Percentiles rank a stretch among this genome's conserved stretches.
phyloP scores from a whole-genome alignment of 2,888 invertebrate genomes.

The Hartigia nigra region DNA sequence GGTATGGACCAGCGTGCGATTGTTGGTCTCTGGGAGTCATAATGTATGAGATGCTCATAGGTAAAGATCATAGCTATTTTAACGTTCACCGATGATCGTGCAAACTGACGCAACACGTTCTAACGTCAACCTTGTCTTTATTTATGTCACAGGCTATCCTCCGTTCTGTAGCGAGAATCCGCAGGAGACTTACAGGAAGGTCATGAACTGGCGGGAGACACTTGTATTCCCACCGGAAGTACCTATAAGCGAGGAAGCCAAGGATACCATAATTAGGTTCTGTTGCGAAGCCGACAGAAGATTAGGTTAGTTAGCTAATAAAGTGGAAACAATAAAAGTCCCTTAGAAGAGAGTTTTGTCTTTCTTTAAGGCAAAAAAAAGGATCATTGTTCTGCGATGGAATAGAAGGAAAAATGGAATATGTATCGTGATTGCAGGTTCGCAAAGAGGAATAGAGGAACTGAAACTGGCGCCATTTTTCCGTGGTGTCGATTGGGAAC shows the following conservation, averaged over 20 bases:
- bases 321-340: neutral
- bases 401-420: accelerated
- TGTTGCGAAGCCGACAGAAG: slow-evolving; percentile 97
- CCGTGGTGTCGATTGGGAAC: slow-evolving; percentile 98
- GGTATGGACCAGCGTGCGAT: slow-evolving; percentile 97
- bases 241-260: slow-evolving; percentile 97
- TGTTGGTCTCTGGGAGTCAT: slow-evolving; percentile 99
- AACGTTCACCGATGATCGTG: neutral
- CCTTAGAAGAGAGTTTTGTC: no score
- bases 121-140: no score
- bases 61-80: slow-evolving; percentile 57
- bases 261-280: slow-evolving; percentile 94
- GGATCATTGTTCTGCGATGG: no score
- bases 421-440: slow-evolving; percentile 71
- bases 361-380: no score
- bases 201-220: slow-evolving; percentile 99
- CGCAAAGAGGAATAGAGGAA: slow-evolving; percentile 92
- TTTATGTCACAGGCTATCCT: slow-evolving; percentile 80
- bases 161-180: slow-evolving; percentile 99
- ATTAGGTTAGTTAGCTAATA: slow-evolving; percentile 64
- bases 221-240: slow-evolving; percentile 98
- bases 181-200: slow-evolving; percentile 95
- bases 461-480: slow-evolving; percentile 94
- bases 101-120: neutral
- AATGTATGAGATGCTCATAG: slow-evolving; percentile 99